These are phyloP conservation scores for Metacarcinus magister DNA, from an alignment of 2,888 invertebrate species.

Conservation along the genomic window DNA sequence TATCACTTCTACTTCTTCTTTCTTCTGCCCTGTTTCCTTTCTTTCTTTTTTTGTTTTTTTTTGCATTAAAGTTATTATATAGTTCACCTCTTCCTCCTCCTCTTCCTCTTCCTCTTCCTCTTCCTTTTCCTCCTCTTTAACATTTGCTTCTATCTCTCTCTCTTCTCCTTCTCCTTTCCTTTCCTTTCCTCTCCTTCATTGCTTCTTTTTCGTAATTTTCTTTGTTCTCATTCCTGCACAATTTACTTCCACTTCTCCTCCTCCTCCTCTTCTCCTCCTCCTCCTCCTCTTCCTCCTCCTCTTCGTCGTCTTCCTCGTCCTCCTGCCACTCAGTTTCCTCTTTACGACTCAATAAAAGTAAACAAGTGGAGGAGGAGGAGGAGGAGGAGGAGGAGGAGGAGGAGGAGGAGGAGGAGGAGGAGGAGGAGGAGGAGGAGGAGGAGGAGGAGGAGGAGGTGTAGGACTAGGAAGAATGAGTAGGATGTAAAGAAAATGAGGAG, in stretches of 20 bases:
- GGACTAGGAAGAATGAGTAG: background rate
- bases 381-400: background rate
- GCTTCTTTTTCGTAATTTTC: background rate
- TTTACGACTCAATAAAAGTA: slow-evolving; percentile 31
- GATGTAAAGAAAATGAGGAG: no score
- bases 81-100: background rate
- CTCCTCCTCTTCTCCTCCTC: background rate
- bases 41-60: background rate
- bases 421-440: no score
- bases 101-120: background rate
- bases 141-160: background rate
- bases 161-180: background rate
- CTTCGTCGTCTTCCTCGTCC: background rate
- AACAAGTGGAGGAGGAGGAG: background rate
- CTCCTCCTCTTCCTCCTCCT: background rate
- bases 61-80: background rate
- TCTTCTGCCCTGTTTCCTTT: background rate
- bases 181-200: background rate
- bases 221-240: background rate
- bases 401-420: no score
- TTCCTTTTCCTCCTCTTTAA: background rate
- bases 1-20: background rate
- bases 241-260: background rate
- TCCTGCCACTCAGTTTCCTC: slow-evolving; percentile 36
- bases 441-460: no score